phyloP scores from a whole-genome alignment of 2,888 invertebrate species.

The Tillus elongatus region DNA sequence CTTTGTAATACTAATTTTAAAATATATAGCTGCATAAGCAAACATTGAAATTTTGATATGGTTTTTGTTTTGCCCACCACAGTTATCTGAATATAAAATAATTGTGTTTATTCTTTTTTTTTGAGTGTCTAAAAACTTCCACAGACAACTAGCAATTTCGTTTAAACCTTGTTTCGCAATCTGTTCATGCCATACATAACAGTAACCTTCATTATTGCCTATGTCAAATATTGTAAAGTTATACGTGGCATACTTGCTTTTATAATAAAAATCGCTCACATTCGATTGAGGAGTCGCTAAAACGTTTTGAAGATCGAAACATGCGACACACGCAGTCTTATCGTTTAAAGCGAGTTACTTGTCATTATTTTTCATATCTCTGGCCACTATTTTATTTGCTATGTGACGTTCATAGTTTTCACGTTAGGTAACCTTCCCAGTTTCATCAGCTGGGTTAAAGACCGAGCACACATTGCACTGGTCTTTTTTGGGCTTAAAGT shows the following conservation, averaged over 20 bases:
- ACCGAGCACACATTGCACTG: constrained; percentile 5
- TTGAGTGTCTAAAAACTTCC: constrained; percentile 11
- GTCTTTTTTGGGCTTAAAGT: constrained; percentile 10
- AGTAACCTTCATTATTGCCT: constrained; percentile 7
- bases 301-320: constrained; percentile 11
- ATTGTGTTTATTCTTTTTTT: constrained; percentile 12
- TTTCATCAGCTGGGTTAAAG: not conserved
- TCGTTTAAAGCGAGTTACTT: not conserved
- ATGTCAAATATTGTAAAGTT: constrained; percentile 9
- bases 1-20: constrained; percentile 10
- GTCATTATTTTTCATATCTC: not conserved
- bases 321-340: constrained; percentile 3
- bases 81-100: constrained; percentile 13
- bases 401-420: constrained; percentile 4
- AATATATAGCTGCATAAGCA: constrained; percentile 9
- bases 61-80: constrained; percentile 16
- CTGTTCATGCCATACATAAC: constrained; percentile 8
- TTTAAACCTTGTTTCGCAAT: constrained; percentile 15
- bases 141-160: constrained; percentile 16
- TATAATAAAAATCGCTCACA: constrained; percentile 8
- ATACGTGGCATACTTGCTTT: constrained; percentile 9
- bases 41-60: constrained; percentile 16
- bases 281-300: constrained; percentile 6
- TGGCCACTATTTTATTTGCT: not conserved
- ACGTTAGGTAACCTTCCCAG: not conserved